These are phyloP conservation scores for Lepisosteus oculatus DNA, from an alignment of 2,113 vertebrate species.

Conservation along the genomic window DNA sequence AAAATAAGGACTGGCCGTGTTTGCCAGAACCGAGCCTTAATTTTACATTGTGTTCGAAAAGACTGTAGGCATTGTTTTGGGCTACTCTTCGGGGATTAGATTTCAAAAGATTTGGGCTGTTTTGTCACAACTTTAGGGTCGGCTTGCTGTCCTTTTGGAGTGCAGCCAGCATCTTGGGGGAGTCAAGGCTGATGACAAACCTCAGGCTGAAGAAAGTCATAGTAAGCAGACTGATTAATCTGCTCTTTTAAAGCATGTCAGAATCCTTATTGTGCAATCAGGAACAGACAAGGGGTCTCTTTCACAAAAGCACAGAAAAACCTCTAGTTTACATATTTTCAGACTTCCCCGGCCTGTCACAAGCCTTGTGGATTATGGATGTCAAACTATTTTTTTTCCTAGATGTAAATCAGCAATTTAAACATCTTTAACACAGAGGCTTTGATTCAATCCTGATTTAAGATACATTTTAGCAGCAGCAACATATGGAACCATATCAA, in stretches of 20 bases:
- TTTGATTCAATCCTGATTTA: constrained; percentile 16
- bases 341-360: constrained; percentile 28
- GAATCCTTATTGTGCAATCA: constrained; percentile 26
- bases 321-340: constrained; percentile 37
- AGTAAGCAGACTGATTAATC: constrained; percentile 42
- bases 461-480: neutral
- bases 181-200: constrained; percentile 28
- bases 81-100: constrained; percentile 19
- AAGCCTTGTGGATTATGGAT: constrained; percentile 20
- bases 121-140: constrained; percentile 41
- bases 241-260: constrained; percentile 28
- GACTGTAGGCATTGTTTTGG: constrained; percentile 28
- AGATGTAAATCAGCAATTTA: constrained; percentile 29
- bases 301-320: constrained; percentile 12
- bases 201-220: constrained; percentile 24
- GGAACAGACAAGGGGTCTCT: constrained; percentile 20
- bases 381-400: constrained; percentile 22
- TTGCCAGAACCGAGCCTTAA: constrained; percentile 23
- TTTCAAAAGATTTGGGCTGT: constrained; percentile 32
- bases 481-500: constrained; percentile 17
- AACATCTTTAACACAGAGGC: constrained; percentile 15
- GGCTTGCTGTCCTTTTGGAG: constrained; percentile 34
- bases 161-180: constrained; percentile 23
- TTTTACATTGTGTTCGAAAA: constrained; percentile 27
- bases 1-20: constrained; percentile 19